Conservation (phyloP, 1,140 invertebrate species). For the Drosophila takahashii region DNA sequence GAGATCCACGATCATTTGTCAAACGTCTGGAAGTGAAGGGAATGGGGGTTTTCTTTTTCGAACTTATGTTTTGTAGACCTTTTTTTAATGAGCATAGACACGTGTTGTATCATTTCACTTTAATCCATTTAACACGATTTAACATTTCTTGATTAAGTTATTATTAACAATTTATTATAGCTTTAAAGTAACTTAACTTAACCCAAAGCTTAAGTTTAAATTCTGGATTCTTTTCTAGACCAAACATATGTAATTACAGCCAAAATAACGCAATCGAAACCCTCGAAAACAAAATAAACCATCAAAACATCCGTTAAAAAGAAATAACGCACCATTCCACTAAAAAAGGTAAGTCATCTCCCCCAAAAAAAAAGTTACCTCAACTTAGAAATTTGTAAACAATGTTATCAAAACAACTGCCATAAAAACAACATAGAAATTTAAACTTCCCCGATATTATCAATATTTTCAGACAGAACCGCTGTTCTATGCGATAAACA, state of each 20-base stretch:
- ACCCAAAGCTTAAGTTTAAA: no score
- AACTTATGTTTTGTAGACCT: background rate
- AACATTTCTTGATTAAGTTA: no score
- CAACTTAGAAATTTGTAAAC: constrained; percentile 8
- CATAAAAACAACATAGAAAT: constrained; percentile 14
- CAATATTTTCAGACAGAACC: constrained; percentile 21
- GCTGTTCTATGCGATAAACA: constrained; percentile 52
- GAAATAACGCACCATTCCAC: constrained; percentile 7
- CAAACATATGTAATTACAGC: background rate
- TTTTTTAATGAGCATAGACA: background rate
- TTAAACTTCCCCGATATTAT: constrained; percentile 58
- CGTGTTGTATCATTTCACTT: no score
- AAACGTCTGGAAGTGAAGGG: constrained; percentile 1
- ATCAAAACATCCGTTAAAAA: background rate
- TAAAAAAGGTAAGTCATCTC: constrained; percentile 6
- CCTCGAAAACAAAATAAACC: no score
- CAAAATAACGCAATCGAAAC: background rate
- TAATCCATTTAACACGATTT: no score
- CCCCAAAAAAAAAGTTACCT: constrained; percentile 21
- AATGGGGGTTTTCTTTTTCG: background rate
- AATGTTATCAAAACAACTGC: constrained; percentile 23
- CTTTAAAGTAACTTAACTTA: no score
- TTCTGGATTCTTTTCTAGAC: no score
- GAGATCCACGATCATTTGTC: constrained; percentile 28
- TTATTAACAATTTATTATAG: no score